Evolutionary conservation across 1,140 invertebrate genomes (phyloP).

Genomic region (Cydia fagiglandana): DNA sequence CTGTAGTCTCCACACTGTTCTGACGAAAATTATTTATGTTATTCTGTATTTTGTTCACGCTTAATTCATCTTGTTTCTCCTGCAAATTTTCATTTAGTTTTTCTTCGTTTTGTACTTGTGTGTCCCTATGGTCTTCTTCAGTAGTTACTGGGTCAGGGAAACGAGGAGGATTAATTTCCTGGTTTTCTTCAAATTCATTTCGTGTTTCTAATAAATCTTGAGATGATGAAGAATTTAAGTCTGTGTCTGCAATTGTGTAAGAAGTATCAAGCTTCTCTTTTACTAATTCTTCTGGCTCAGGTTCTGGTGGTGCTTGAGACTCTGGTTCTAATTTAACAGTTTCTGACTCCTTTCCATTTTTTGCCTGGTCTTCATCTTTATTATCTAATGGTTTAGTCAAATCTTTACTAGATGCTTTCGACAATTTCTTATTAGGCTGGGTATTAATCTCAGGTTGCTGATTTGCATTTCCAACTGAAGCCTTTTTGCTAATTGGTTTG

Average conservation of each 20-base stretch:
- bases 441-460: not conserved
- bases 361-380: conserved; percentile 34
- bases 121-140: not conserved
- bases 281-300: conserved; percentile 22
- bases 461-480: not conserved
- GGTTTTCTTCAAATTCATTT: conserved; percentile 26
- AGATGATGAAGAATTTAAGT: conserved; percentile 45
- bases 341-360: conserved; percentile 25
- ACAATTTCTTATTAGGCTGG: conserved; percentile 12
- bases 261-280: conserved; percentile 40
- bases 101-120: conserved; percentile 14
- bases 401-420: conserved; percentile 30
- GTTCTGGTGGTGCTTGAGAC: not conserved
- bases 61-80: conserved; percentile 12
- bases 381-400: conserved; percentile 36
- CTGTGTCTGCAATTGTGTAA: conserved; percentile 43
- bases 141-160: not conserved
- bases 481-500: conserved; percentile 23
- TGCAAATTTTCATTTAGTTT: conserved; percentile 22
- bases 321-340: not conserved
- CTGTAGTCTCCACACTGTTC: not conserved
- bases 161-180: not conserved
- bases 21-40: not conserved
- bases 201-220: conserved; percentile 41
- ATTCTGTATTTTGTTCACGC: conserved; percentile 23